A percentile compares a stretch with the other conserved stretches of the same genome.
Evolutionary conservation across 2,797 vertebrate species (phyloP).

Genomic region (Sebastes kiyomatsui): DNA sequence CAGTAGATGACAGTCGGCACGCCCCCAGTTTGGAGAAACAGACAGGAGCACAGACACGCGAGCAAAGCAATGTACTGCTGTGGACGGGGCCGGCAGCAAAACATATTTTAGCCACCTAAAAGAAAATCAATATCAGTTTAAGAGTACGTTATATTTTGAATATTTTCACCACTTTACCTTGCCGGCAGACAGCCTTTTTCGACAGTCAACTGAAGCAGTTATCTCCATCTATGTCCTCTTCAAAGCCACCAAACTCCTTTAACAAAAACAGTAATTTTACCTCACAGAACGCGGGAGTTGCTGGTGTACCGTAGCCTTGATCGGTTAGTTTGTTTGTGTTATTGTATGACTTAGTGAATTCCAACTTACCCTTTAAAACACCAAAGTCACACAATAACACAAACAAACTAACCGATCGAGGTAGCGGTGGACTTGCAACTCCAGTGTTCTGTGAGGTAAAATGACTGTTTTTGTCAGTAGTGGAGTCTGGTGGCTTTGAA

Average conservation of each 20-base stretch:
- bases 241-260: background rate
- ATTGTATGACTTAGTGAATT: background rate
- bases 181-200: fast-evolving
- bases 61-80: no score
- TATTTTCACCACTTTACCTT: background rate
- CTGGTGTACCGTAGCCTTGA: background rate
- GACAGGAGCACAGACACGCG: no score
- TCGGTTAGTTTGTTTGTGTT: background rate
- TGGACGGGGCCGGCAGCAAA: background rate
- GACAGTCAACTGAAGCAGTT: background rate
- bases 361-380: background rate
- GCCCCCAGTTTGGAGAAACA: no score
- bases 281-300: background rate
- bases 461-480: background rate
- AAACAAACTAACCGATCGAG: background rate
- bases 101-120: background rate
- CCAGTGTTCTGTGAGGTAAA: background rate
- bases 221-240: background rate
- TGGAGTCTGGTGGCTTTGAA: background rate
- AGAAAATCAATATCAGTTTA: background rate
- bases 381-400: background rate
- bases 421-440: background rate
- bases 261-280: background rate
- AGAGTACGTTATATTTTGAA: background rate
- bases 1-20: no score